phyloP scores from a whole-genome alignment of 2,113 vertebrate species.

The Lepisosteus osseus region DNA sequence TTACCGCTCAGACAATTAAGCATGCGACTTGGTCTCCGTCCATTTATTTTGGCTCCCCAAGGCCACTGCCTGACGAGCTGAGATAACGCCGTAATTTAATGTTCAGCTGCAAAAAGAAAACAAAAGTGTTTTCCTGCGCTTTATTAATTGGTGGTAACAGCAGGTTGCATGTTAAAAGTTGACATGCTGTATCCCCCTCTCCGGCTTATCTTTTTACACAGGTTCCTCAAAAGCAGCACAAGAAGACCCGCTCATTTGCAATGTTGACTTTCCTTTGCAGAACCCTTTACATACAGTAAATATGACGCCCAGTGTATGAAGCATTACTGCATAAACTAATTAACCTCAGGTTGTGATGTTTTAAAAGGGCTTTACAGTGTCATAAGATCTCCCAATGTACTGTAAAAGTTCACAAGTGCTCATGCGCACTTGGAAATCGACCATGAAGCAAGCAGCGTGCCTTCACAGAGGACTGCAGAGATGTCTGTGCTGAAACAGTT shows the following conservation, averaged over 20 bases:
- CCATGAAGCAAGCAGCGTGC: too few relatives aligned
- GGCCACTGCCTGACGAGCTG: constrained; percentile 73
- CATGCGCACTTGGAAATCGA: too few relatives aligned
- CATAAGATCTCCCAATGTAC: too few relatives aligned
- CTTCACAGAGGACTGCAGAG: too few relatives aligned
- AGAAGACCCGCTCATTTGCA: constrained; percentile 39
- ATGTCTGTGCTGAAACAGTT: too few relatives aligned
- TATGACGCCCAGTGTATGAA: too few relatives aligned
- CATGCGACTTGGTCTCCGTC: constrained; percentile 54
- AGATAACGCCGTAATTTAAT: constrained; percentile 83
- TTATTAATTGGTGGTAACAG: constrained; percentile 69
- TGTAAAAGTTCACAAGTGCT: too few relatives aligned
- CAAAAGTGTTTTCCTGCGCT: constrained; percentile 76
- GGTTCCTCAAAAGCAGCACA: constrained; percentile 27
- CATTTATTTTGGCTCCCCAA: constrained; percentile 59
- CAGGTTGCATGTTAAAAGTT: constrained; percentile 54
- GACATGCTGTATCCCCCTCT: constrained; percentile 30
- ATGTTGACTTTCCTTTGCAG: constrained; percentile 48
- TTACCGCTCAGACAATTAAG: constrained; percentile 57
- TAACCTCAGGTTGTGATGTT: too few relatives aligned
- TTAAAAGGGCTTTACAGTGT: too few relatives aligned
- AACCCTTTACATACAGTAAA: neutral
- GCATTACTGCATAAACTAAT: too few relatives aligned
- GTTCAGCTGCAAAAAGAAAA: constrained; percentile 74
- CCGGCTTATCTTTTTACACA: constrained; percentile 25